Conservation (phyloP, 2,113 vertebrate genomes). For the Laticauda colubrina region DNA sequence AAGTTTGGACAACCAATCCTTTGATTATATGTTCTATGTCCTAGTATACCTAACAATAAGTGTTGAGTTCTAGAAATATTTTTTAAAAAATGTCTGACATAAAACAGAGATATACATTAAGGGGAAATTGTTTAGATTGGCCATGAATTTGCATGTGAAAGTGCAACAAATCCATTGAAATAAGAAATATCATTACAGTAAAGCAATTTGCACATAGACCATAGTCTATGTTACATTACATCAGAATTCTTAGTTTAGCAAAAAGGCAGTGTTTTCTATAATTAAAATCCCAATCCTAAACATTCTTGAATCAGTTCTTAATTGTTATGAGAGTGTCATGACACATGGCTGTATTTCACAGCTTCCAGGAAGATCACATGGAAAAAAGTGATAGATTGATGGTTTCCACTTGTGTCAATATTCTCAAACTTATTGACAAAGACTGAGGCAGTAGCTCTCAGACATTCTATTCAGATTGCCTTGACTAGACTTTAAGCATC, state of each 20-base stretch:
- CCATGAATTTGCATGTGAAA: neutral
- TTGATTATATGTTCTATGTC: neutral
- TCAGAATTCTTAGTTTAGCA: neutral
- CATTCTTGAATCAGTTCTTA: neutral
- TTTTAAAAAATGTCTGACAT: neutral
- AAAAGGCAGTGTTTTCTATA: neutral
- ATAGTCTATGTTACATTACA: neutral
- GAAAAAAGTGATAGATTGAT: neutral
- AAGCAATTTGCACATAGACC: neutral
- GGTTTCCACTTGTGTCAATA: neutral
- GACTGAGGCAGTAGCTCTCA: neutral
- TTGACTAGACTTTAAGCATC: neutral
- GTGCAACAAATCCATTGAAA: neutral
- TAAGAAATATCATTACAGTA: neutral
- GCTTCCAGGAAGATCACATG: neutral
- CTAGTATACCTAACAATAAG: neutral
- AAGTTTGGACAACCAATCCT: neutral
- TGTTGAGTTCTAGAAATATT: neutral
- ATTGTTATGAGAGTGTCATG: neutral
- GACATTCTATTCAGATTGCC: neutral
- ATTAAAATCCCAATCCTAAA: neutral
- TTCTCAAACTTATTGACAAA: neutral
- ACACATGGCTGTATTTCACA: neutral
- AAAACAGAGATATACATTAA: neutral
- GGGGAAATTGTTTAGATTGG: neutral